Conservation (phyloP, 2,113 vertebrate genomes). For the Scomber colias region DNA sequence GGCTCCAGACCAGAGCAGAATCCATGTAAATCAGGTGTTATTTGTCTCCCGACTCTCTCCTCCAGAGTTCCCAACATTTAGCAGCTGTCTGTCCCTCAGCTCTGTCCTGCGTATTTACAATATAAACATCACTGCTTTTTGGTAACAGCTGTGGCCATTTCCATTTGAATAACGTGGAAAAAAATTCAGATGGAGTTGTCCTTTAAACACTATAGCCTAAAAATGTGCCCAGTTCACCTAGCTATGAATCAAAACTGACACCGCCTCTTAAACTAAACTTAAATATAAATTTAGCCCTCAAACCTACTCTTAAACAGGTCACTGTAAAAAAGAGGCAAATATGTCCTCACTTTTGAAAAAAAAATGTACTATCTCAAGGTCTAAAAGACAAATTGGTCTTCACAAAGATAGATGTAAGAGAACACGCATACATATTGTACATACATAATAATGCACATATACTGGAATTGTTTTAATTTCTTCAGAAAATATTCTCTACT, state of each 20-base stretch:
- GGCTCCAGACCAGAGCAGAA: too few species aligned
- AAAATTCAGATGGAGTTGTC: too few species aligned
- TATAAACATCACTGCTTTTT: too few species aligned
- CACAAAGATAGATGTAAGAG: constrained; percentile 16
- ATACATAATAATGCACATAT: too few species aligned
- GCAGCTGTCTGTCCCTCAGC: too few species aligned
- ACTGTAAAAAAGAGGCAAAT: not conserved
- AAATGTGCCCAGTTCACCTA: not conserved
- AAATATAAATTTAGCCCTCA: not conserved
- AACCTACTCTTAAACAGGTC: not conserved
- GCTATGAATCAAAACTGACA: not conserved
- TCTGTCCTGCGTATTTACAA: too few species aligned
- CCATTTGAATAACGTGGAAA: too few species aligned
- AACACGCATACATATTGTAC: not conserved
- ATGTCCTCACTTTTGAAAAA: not conserved
- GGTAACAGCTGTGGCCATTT: too few species aligned
- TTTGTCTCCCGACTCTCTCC: too few species aligned
- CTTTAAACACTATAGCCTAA: not conserved
- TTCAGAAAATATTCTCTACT: not conserved
- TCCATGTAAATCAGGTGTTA: too few species aligned
- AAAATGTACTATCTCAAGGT: not conserved
- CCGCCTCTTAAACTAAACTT: not conserved
- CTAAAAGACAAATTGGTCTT: not conserved
- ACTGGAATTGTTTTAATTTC: not conserved
- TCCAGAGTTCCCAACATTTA: too few species aligned